phyloP scores from a whole-genome alignment of 2,888 invertebrate species.

The Drosophila stalkeri region DNA sequence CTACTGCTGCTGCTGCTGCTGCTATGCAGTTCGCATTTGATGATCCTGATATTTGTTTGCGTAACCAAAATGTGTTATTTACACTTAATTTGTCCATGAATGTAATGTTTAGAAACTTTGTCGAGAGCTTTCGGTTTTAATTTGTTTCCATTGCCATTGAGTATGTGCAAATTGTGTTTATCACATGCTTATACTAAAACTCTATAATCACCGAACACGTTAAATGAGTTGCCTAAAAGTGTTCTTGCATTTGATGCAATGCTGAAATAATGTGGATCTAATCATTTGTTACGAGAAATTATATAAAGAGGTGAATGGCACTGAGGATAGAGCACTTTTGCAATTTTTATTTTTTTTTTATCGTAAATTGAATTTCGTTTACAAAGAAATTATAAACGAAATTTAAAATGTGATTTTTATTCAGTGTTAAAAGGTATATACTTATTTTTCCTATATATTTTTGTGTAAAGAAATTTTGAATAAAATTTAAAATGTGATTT shows the following conservation, averaged over 20 bases:
- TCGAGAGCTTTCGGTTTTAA: constrained; percentile 31
- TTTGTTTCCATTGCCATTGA: constrained; percentile 38
- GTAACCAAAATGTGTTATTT: constrained; percentile 80
- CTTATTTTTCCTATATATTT: too few relatives aligned
- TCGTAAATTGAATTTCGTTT: not conserved
- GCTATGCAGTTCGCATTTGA: constrained; percentile 19
- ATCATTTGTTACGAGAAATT: not conserved
- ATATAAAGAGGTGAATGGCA: not conserved
- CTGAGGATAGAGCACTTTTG: not conserved
- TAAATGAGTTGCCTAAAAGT: constrained; percentile 1
- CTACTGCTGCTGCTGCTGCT: constrained; percentile 17
- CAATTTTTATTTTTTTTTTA: not conserved
- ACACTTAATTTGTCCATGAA: constrained; percentile 76
- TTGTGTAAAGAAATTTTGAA: too few relatives aligned
- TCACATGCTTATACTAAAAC: not conserved
- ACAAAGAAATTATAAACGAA: too few relatives aligned
- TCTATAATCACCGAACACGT: constrained; percentile 1
- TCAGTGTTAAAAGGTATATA: too few relatives aligned
- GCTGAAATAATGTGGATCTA: not conserved
- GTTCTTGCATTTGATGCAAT: not conserved
- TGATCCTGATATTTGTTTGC: constrained; percentile 74
- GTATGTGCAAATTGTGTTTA: constrained; percentile 1
- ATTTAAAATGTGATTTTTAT: too few relatives aligned
- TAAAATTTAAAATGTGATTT: too few relatives aligned
- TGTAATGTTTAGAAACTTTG: constrained; percentile 51